Percentiles rank a stretch among this genome's conserved stretches.
Evolutionary conservation across 2,797 vertebrate genomes (phyloP).

Genomic region (Myoxocephalus aenaeus): DNA sequence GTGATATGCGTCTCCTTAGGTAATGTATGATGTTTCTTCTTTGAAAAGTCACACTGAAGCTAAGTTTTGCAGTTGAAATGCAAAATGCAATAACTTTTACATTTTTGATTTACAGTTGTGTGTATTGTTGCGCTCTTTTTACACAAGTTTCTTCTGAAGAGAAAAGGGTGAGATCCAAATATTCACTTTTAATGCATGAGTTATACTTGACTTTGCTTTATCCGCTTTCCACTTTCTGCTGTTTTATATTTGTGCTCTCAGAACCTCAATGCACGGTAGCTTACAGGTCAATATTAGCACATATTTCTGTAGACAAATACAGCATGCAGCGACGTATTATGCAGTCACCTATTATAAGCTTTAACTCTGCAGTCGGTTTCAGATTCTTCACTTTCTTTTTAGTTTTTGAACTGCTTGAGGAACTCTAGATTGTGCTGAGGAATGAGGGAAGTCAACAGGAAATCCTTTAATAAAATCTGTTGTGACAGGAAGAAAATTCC

Average conservation of each 20-base stretch:
- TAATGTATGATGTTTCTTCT: slow-evolving; percentile 42
- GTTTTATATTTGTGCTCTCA: slow-evolving; percentile 1
- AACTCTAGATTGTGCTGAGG: slow-evolving; percentile 27
- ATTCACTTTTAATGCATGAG: slow-evolving; percentile 26
- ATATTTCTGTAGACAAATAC: neutral
- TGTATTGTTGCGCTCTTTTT: accelerated
- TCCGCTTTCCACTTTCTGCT: slow-evolving; percentile 3
- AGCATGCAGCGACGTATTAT: neutral
- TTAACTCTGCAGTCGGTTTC: slow-evolving; percentile 12
- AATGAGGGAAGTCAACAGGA: slow-evolving; percentile 65
- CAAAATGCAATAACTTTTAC: neutral
- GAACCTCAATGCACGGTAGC: neutral
- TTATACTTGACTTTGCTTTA: slow-evolving; percentile 18
- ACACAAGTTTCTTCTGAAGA: slow-evolving; percentile 34
- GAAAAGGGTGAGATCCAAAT: slow-evolving; percentile 77
- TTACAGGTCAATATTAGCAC: neutral
- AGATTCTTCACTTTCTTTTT: slow-evolving; percentile 5
- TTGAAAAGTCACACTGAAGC: neutral
- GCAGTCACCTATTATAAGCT: neutral
- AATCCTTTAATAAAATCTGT: slow-evolving; percentile 42
- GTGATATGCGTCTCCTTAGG: slow-evolving; percentile 35
- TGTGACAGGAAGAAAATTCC: neutral
- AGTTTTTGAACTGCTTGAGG: neutral
- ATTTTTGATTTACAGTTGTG: slow-evolving; percentile 40
- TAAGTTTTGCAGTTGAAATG: neutral